A percentile compares a stretch with the other conserved stretches of the same genome.
These are phyloP conservation scores for Tetrao urogallus DNA, from an alignment of 2,113 vertebrate genomes.

Conservation along the genomic window DNA sequence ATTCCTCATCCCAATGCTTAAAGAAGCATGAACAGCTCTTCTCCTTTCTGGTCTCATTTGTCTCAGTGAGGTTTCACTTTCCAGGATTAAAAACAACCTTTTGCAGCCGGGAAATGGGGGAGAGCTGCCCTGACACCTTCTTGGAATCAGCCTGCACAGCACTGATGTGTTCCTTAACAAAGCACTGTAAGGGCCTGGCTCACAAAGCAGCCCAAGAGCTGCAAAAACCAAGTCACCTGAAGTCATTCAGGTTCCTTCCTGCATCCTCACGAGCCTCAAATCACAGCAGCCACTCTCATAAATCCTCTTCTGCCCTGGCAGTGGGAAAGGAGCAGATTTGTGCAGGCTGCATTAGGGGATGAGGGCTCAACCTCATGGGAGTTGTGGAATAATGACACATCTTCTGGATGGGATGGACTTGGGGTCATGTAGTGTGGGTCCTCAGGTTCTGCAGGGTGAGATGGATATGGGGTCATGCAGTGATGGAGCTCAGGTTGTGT, in stretches of 20 bases:
- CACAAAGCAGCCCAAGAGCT: not conserved
- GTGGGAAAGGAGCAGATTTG: too few species aligned
- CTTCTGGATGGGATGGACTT: too few species aligned
- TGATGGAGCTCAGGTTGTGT: too few species aligned
- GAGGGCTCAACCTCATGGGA: too few species aligned
- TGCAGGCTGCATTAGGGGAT: rapidly evolving
- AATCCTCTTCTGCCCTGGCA: too few species aligned
- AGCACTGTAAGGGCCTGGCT: too few species aligned
- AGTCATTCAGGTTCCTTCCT: rapidly evolving
- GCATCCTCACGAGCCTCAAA: rapidly evolving
- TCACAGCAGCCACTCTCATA: rapidly evolving
- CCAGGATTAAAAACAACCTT: not conserved
- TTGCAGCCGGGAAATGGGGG: not conserved
- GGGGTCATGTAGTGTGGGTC: too few species aligned
- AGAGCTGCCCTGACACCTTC: too few species aligned
- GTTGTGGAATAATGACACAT: rapidly evolving
- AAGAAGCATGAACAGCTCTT: not conserved
- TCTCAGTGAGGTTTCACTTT: not conserved
- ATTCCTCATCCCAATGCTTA: not conserved
- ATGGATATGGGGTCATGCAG: too few species aligned
- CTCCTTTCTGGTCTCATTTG: not conserved
- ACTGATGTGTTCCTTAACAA: too few species aligned
- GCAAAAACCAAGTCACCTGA: not conserved
- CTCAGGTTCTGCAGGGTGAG: too few species aligned
- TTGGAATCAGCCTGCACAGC: too few species aligned